A percentile compares a stretch with the other conserved stretches of the same genome.
Evolutionary conservation across 2,888 invertebrate genomes (phyloP).

Genomic region (Brenthis ino): DNA sequence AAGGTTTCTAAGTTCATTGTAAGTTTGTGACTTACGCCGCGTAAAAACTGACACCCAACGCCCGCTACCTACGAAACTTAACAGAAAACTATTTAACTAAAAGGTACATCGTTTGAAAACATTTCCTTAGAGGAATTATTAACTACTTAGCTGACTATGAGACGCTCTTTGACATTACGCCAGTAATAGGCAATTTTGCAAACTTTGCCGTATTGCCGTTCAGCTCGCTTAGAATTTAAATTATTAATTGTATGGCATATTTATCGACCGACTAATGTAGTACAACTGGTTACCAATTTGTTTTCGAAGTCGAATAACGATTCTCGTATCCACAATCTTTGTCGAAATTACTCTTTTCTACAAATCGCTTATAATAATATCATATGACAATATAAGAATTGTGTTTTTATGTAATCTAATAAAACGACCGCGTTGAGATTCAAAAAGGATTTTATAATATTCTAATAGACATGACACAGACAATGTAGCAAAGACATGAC

Average conservation of each 20-base stretch:
- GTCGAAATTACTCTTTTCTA: too few species aligned
- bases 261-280: not conserved
- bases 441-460: too few species aligned
- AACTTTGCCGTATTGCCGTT: conserved; percentile 26
- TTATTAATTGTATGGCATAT: not conserved
- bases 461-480: too few species aligned
- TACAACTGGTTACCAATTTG: too few species aligned
- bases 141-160: conserved; percentile 53
- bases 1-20: not conserved
- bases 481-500: too few species aligned
- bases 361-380: too few species aligned
- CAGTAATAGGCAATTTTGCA: conserved; percentile 42
- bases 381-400: too few species aligned
- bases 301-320: too few species aligned
- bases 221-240: not conserved
- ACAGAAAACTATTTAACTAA: conserved; percentile 65
- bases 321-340: too few species aligned
- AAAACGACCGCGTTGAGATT: too few species aligned
- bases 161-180: conserved; percentile 48
- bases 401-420: too few species aligned
- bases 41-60: conserved; percentile 41
- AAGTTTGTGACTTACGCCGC: conserved; percentile 38
- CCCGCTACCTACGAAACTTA: conserved; percentile 43
- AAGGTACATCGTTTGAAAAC: conserved; percentile 65
- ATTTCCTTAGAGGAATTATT: conserved; percentile 60